These are phyloP conservation scores for Helleia helle DNA, from an alignment of 2,888 invertebrate genomes.

Conservation along the genomic window DNA sequence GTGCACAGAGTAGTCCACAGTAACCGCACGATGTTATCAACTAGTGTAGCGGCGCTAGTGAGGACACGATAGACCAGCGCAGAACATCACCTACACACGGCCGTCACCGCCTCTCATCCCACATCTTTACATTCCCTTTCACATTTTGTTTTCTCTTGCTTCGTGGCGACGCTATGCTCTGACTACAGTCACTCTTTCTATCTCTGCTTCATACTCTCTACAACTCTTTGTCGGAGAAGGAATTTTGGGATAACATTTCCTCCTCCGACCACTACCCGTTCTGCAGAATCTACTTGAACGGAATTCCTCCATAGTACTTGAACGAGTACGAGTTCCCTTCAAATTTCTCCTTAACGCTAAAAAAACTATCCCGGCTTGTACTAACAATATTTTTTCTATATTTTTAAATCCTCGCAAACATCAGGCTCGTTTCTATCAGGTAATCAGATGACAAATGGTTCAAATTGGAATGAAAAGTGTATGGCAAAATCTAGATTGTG, in stretches of 20 bases:
- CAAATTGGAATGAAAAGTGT: constrained; percentile 68
- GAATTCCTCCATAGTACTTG: no score
- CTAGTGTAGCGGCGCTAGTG: no score
- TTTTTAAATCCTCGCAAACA: constrained; percentile 78
- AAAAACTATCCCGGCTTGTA: constrained; percentile 40
- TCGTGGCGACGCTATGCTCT: constrained; percentile 69
- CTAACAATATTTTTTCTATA: constrained; percentile 75
- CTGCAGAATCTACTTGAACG: no score
- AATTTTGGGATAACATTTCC: constrained; percentile 10
- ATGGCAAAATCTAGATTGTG: constrained; percentile 65
- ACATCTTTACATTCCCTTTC: constrained; percentile 33
- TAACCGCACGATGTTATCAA: no score
- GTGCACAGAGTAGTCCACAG: no score
- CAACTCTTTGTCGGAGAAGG: constrained; percentile 21
- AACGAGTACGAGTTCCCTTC: no score
- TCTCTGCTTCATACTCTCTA: constrained; percentile 28
- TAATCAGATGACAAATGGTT: constrained; percentile 76
- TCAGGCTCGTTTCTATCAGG: constrained; percentile 91
- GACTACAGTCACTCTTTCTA: constrained; percentile 32
- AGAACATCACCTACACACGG: no score
- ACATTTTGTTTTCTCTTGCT: constrained; percentile 55
- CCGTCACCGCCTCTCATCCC: no score
- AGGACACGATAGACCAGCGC: no score
- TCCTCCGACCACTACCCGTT: no score
- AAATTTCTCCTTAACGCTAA: no score